Evolutionary conservation across 2,888 invertebrate genomes (phyloP), one percentile per base, ranked within the genome.

Genomic region (Fragum sueziense): DNA sequence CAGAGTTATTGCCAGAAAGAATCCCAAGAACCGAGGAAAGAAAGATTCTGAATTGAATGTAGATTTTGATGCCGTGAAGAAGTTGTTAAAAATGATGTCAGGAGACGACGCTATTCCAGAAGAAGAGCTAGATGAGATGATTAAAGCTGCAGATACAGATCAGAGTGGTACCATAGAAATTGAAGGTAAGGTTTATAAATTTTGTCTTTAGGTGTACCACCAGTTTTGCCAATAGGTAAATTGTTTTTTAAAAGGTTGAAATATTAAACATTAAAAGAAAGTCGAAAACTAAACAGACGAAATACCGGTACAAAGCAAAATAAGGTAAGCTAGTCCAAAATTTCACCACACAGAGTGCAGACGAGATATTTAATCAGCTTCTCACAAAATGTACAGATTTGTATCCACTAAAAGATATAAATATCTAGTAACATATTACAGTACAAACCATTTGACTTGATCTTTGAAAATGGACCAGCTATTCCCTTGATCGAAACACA

Each of bases 141-240:
- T 78, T 17, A 33, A 34, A 0, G 73, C 61, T 22, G 77, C 77
- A 11, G 77, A 78, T 33, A 20, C 52, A 22, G 77, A 78, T 33
- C 52, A 54, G 17, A 67, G 68, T 62, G 73, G 73, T 17, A 37
- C 37, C 6, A 72, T 72, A 34, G 72, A 72, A 59, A 62, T 72
- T 11, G 72, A 61, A n/a, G 72, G 72, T 72, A 33, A 71, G 22
- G 17, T 47, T 47, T 47, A n/a, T n/a, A n/a, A 41, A 41, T 14
- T 41, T 41, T 9, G 11, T 41, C 41, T 41, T 41, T 41, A 41
- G 11, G 41, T 14, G 41, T 17, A 41, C 9, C 17, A 11, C 17
- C 41, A 11, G 11, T 17, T 41, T 41, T 41, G 9, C 41, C 41
- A 41, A 41, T 41, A 41, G 17, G 9, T 9, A 17, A 41, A 17